Evolutionary conservation across 2,113 vertebrate species (phyloP), one percentile per base, ranked within the genome.

Genomic region (Eurystomus gularis): DNA sequence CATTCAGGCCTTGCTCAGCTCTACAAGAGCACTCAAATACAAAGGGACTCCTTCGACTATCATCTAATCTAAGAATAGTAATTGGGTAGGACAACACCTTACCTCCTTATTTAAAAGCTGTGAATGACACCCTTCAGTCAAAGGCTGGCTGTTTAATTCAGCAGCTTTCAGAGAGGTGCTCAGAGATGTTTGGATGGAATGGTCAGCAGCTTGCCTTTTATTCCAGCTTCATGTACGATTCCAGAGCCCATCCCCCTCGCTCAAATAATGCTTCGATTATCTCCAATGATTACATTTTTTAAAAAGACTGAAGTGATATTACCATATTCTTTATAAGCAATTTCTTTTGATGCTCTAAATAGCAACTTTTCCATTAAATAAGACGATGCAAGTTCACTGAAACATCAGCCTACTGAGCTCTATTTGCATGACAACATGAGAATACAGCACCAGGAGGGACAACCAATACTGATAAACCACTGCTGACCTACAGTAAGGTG

Each of bases 301-400:
- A 26, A 37, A 66, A 86, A 69, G 52, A 82, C 28, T 31, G 55
- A 39, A 82, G 31, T 31, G 55, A 39, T 51, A 88, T 75, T 64
- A 84, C 23, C 33, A 37, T 54, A 70, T 70, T 80, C 54, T 85
- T 73, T 33, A 49, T 17, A 90, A 76, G 55, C 26, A n/a, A 40
- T 75, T 83, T 73, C 51, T 86, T 95, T 90, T 86, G 71, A 90
- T 81, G 33, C 48, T 94, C 51, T 81, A 83, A 90, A 92, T 39
- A 85, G 76, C 55, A 90, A 62, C 28, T 91, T 85, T 89, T 91
- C 25, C 46, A 65, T 49, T 77, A 91, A 89, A 91, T 7, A 44
- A 79, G 40, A 55, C 21, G 8, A 75, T 0, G 3, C 14, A 68
- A 82, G 66, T 57, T 68, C 86, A 85, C 66, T 35, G 66, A 85